Conservation (phyloP, 2,888 invertebrate species). For the Eristalinus aeneus region DNA sequence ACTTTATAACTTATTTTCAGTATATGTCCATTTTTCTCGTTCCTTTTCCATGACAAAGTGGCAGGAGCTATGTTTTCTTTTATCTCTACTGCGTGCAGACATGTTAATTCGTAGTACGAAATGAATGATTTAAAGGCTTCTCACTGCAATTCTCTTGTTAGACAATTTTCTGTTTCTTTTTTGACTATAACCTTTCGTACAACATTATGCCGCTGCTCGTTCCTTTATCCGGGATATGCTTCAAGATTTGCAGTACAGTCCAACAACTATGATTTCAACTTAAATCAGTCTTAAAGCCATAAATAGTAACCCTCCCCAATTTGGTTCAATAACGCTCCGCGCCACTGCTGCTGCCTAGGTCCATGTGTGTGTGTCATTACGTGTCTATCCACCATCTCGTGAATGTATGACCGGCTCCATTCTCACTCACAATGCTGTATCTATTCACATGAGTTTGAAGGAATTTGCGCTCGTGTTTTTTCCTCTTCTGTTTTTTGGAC, state of each 20-base stretch:
- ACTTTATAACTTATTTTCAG: slow-evolving; percentile 27
- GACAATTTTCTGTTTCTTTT: too few relatives aligned
- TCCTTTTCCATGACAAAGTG: slow-evolving; percentile 5
- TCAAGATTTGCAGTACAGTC: background rate
- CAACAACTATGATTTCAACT: background rate
- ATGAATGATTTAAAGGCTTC: background rate
- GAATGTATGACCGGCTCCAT: slow-evolving; percentile 1
- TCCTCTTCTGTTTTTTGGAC: slow-evolving; percentile 21
- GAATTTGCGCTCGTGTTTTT: background rate
- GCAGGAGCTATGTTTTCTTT: slow-evolving; percentile 6
- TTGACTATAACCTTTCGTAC: too few relatives aligned
- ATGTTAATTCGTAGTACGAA: slow-evolving; percentile 34
- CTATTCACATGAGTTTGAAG: slow-evolving; percentile 39
- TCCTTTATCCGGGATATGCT: background rate
- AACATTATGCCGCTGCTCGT: background rate
- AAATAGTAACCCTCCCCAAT: background rate
- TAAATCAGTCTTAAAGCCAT: slow-evolving; percentile 5
- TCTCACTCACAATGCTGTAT: slow-evolving; percentile 23
- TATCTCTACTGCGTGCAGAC: slow-evolving; percentile 31
- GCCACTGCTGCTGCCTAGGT: background rate
- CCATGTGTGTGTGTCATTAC: slow-evolving; percentile 20
- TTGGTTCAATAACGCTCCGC: background rate
- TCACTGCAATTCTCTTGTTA: background rate
- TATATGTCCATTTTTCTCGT: slow-evolving; percentile 22
- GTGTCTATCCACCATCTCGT: slow-evolving; percentile 13